Conservation (phyloP, 1,140 invertebrate species). For the Armadillidium nasatum region DNA sequence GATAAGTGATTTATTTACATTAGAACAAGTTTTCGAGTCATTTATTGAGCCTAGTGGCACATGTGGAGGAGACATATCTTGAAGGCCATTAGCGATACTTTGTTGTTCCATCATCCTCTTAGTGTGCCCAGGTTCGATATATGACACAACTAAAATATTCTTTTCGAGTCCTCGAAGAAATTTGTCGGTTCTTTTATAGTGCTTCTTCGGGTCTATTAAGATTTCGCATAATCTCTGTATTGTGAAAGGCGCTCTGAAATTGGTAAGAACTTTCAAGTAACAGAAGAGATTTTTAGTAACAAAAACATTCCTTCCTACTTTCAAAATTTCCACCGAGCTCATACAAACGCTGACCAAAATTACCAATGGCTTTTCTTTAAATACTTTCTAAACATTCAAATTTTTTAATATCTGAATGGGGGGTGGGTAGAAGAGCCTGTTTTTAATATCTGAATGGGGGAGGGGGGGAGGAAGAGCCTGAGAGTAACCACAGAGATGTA, state of each 20-base stretch:
- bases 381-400: too few relatives aligned
- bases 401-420: too few relatives aligned
- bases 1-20: neutral
- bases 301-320: too few relatives aligned
- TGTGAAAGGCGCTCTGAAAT: constrained; percentile 82
- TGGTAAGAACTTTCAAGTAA: neutral
- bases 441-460: too few relatives aligned
- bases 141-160: constrained; percentile 90
- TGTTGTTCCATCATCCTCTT: neutral
- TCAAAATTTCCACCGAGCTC: too few relatives aligned
- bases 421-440: too few relatives aligned
- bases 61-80: neutral
- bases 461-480: too few relatives aligned
- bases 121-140: constrained; percentile 56
- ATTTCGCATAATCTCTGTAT: constrained; percentile 93
- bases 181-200: constrained; percentile 93
- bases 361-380: too few relatives aligned
- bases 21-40: neutral
- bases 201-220: constrained; percentile 79
- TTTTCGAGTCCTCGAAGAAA: constrained; percentile 92
- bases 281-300: too few relatives aligned
- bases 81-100: neutral
- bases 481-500: too few relatives aligned
- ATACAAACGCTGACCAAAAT: too few relatives aligned
- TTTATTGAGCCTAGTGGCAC: neutral